Evolutionary conservation across 2,113 vertebrate species (phyloP).

Genomic region (Tragulus kanchil): DNA sequence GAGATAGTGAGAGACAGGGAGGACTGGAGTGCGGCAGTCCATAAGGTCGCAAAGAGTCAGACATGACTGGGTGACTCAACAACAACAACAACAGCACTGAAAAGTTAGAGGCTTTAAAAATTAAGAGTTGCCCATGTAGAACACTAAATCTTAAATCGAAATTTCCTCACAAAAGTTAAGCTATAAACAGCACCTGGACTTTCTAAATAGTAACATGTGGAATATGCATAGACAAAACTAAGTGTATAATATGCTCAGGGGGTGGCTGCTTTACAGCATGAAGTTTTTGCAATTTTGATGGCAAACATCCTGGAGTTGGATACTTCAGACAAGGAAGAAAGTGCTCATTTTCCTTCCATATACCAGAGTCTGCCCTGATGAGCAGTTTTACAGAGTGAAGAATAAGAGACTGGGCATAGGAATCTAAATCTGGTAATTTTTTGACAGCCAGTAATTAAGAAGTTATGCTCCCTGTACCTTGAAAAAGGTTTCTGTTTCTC

Average conservation of each 20-base stretch:
- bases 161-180: constrained; percentile 40
- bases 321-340: not conserved
- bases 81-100: too few relatives aligned
- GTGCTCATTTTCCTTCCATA: not conserved
- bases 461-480: not conserved
- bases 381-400: not conserved
- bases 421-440: not conserved
- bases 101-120: constrained; percentile 25
- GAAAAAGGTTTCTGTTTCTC: constrained; percentile 46
- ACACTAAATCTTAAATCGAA: constrained; percentile 32
- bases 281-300: not conserved
- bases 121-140: not conserved
- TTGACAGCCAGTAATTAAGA: not conserved
- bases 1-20: too few relatives aligned
- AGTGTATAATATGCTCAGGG: not conserved
- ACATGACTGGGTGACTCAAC: too few relatives aligned
- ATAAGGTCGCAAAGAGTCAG: too few relatives aligned
- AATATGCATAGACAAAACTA: not conserved
- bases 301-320: not conserved
- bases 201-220: not conserved
- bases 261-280: not conserved
- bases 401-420: not conserved
- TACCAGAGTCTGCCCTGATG: not conserved
- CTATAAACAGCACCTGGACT: not conserved
- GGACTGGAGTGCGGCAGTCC: too few relatives aligned